These are phyloP conservation scores for Panagrolaimus sp. DNA, from an alignment of 1,140 invertebrate genomes.

Conservation along the genomic window DNA sequence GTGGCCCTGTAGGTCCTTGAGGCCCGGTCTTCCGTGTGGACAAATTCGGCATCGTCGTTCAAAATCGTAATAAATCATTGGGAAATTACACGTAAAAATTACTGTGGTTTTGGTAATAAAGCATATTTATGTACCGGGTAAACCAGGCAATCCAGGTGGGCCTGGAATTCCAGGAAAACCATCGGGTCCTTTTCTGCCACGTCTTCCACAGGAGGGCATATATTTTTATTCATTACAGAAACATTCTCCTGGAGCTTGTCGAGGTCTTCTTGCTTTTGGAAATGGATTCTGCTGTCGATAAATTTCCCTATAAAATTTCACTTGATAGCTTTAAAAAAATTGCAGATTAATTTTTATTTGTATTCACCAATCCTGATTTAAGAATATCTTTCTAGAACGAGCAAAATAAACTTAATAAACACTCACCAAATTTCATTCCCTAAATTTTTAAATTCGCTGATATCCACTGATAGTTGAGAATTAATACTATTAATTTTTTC, in stretches of 20 bases:
- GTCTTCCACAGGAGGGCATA: not conserved
- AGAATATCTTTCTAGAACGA: too few species aligned
- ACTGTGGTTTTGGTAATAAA: not conserved
- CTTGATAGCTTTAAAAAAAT: too few species aligned
- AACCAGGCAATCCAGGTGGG: not conserved
- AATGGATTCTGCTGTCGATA: too few species aligned
- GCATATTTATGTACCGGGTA: not conserved
- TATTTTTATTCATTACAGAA: not conserved
- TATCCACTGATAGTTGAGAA: too few species aligned
- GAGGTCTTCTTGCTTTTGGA: too few species aligned
- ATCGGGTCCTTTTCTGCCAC: not conserved
- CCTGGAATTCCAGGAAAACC: slow-evolving; percentile 1
- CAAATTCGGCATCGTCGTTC: not conserved
- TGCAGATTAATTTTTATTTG: too few species aligned
- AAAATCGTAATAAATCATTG: not conserved
- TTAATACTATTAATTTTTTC: too few species aligned
- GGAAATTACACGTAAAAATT: not conserved
- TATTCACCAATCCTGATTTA: too few species aligned
- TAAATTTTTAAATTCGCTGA: too few species aligned
- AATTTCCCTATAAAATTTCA: too few species aligned
- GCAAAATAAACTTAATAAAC: too few species aligned
- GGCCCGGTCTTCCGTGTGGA: not conserved
- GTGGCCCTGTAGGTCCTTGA: not conserved
- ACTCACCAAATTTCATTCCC: too few species aligned
- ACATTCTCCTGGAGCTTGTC: not conserved